phyloP scores from a whole-genome alignment of 2,888 invertebrate species.

The Aphidius colemani region DNA sequence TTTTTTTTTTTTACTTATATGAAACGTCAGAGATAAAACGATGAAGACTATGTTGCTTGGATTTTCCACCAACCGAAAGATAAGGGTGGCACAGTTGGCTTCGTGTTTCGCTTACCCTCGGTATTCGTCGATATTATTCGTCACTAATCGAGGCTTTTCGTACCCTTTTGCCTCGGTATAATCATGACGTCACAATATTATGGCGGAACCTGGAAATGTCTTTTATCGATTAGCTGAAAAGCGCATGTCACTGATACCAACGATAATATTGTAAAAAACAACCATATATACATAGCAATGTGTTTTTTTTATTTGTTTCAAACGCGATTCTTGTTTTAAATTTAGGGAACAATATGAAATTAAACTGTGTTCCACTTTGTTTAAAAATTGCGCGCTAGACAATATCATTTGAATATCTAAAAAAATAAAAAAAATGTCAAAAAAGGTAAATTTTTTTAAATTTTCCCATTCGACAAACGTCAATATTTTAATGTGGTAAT shows the following conservation, averaged over 20 bases:
- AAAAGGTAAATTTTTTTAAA: too few relatives aligned
- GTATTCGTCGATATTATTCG: conserved; percentile 21
- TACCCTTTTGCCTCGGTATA: conserved; percentile 17
- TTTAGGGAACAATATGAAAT: too few relatives aligned
- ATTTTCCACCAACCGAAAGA: conserved; percentile 39
- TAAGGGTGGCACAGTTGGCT: conserved; percentile 39
- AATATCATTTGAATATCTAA: too few relatives aligned
- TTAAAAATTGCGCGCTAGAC: too few relatives aligned
- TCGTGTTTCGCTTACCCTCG: conserved; percentile 36
- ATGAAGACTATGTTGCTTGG: conserved; percentile 44
- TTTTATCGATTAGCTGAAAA: conserved; percentile 56
- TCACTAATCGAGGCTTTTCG: conserved; percentile 26
- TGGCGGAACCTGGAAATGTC: conserved; percentile 39
- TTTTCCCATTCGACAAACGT: too few relatives aligned
- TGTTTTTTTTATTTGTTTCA: conserved; percentile 2
- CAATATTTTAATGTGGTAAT: too few relatives aligned
- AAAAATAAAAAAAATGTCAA: too few relatives aligned
- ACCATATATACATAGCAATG: not conserved
- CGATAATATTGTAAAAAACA: not conserved
- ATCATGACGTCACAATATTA: conserved; percentile 34
- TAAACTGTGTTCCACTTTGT: too few relatives aligned
- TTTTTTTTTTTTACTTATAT: not conserved
- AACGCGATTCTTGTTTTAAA: not conserved
- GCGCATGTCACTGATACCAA: conserved; percentile 64
- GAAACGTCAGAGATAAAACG: conserved; percentile 49